Conservation (phyloP, 2,797 vertebrate species). For the Neomorphus geoffroyi region DNA sequence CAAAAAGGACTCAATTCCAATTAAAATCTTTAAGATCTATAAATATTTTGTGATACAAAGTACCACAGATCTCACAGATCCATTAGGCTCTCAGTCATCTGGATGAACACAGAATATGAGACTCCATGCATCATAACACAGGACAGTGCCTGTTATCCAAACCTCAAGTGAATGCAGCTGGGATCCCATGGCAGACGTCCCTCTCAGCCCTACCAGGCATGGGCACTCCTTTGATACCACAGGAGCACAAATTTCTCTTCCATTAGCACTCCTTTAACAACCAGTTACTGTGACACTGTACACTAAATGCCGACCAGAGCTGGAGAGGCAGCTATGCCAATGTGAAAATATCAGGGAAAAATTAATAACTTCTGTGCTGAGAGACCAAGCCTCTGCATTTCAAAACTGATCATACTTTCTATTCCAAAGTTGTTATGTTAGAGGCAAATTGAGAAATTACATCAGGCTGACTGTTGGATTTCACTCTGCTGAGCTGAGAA, state of each 20-base stretch:
- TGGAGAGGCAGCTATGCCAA: background rate
- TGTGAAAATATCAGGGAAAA: background rate
- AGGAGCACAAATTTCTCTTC: background rate
- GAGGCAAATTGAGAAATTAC: background rate
- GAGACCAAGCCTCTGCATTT: background rate
- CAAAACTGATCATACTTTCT: background rate
- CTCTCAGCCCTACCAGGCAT: background rate
- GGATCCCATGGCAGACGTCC: background rate
- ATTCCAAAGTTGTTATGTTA: background rate
- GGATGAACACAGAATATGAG: fast-evolving
- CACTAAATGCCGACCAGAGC: background rate
- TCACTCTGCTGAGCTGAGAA: background rate
- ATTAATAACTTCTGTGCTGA: background rate
- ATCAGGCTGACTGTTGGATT: background rate
- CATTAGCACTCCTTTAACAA: background rate
- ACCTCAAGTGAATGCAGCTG: background rate
- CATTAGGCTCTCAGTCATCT: background rate
- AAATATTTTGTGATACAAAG: background rate
- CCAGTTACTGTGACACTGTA: background rate
- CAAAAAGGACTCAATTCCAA: background rate
- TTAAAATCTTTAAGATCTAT: background rate
- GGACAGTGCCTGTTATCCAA: background rate
- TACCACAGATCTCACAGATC: background rate
- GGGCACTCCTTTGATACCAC: background rate
- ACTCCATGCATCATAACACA: background rate